These are phyloP conservation scores for Poeciliopsis paucimaculata DNA, from an alignment of 2,797 vertebrate species.

Conservation along the genomic window DNA sequence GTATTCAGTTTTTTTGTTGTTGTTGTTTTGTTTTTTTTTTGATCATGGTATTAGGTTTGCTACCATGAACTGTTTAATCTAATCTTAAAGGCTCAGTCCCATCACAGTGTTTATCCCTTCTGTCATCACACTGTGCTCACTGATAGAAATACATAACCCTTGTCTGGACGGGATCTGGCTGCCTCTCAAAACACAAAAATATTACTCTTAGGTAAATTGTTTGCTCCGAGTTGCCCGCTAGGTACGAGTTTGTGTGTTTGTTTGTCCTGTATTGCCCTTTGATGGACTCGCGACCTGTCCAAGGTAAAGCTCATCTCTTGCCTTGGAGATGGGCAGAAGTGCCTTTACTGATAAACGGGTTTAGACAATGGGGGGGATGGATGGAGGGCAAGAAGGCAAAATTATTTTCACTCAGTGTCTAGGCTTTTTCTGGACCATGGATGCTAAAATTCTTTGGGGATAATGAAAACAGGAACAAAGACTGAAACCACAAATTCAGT, in stretches of 20 bases:
- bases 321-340: background rate
- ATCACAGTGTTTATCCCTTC: constrained; percentile 32
- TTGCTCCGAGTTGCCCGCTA: background rate
- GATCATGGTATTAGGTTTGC: constrained; percentile 45
- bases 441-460: constrained; percentile 50
- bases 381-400: constrained; percentile 58
- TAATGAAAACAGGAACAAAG: constrained; percentile 10
- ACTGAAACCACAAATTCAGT: constrained; percentile 52
- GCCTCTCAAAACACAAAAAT: background rate
- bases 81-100: constrained; percentile 42
- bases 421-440: constrained; percentile 51
- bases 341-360: background rate
- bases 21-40: constrained; percentile 24
- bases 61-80: constrained; percentile 43
- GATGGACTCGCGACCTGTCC: background rate
- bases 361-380: background rate
- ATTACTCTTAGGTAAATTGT: background rate
- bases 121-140: constrained; percentile 44
- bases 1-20: background rate
- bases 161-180: constrained; percentile 53
- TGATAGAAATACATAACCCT: constrained; percentile 50
- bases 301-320: background rate
- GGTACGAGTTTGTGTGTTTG: background rate
- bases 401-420: constrained; percentile 58
- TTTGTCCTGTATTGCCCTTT: background rate